phyloP scores from a whole-genome alignment of 2,113 vertebrate species.

The Ciconia maguari region DNA sequence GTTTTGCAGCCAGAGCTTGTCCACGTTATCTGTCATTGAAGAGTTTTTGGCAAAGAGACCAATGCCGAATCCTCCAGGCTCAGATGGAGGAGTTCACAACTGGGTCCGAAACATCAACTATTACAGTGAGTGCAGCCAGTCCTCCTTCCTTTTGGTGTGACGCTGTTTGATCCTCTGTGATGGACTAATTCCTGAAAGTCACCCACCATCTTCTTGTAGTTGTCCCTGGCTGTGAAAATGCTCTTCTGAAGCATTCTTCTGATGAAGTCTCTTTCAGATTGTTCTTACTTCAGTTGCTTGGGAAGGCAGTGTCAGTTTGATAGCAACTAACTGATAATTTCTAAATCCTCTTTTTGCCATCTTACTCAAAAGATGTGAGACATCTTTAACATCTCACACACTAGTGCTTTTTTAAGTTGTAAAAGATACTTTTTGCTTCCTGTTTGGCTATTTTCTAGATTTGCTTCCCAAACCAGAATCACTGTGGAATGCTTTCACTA shows the following conservation, averaged over 20 bases:
- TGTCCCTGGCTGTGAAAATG: not conserved
- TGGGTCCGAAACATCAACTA: constrained; percentile 95
- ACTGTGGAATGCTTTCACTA: not conserved
- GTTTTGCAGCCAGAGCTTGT: constrained; percentile 91
- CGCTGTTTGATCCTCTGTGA: not conserved
- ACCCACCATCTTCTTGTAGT: not conserved
- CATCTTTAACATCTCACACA: not conserved
- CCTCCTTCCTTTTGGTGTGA: not conserved
- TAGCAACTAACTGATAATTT: not conserved
- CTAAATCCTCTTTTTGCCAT: not conserved
- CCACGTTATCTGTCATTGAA: constrained; percentile 95
- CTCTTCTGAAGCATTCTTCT: not conserved
- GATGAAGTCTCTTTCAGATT: not conserved
- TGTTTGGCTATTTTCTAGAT: not conserved
- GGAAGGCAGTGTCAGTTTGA: not conserved
- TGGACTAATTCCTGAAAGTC: not conserved
- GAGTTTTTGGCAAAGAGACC: constrained; percentile 90
- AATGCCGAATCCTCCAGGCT: constrained; percentile 76
- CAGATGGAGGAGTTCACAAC: constrained; percentile 80
- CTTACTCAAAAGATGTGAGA: not conserved
- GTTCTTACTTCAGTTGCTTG: not conserved
- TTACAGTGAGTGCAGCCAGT: constrained; percentile 85
- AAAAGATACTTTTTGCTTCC: not conserved
- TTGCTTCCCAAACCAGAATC: not conserved
- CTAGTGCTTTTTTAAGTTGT: not conserved